Conservation (phyloP, 1,140 invertebrate species). For the Leptoteleia sp. region DNA sequence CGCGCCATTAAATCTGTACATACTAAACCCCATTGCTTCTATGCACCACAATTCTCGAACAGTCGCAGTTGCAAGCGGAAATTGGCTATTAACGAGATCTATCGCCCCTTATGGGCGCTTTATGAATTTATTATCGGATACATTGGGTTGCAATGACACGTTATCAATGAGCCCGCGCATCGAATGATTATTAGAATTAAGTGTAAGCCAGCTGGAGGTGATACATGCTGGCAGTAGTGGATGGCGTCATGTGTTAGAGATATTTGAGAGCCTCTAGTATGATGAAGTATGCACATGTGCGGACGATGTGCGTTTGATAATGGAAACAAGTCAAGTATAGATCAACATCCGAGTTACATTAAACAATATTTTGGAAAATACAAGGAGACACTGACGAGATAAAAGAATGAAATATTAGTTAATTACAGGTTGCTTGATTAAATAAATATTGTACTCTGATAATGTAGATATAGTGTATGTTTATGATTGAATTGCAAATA, state of each 20-base stretch:
- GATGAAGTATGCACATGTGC: slow-evolving; percentile 64
- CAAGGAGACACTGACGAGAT: background rate
- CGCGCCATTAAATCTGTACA: too few species aligned
- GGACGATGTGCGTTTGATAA: slow-evolving; percentile 62
- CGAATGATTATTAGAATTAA: slow-evolving; percentile 63
- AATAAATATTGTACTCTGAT: background rate
- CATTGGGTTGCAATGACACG: slow-evolving; percentile 33
- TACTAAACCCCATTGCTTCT: too few species aligned
- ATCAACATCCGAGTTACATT: slow-evolving; percentile 50
- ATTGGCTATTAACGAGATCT: slow-evolving; percentile 41
- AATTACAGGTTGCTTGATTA: slow-evolving; percentile 23
- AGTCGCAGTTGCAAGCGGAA: slow-evolving; percentile 8
- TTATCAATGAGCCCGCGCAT: slow-evolving; percentile 50
- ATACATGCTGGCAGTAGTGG: slow-evolving; percentile 60
- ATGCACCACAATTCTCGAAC: background rate
- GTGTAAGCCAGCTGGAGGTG: slow-evolving; percentile 57
- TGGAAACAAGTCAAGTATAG: slow-evolving; percentile 62
- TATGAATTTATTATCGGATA: slow-evolving; percentile 51
- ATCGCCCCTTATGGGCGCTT: slow-evolving; percentile 30
- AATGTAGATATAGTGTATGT: too few species aligned
- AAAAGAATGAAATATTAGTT: slow-evolving; percentile 16
- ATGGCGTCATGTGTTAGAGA: slow-evolving; percentile 66
- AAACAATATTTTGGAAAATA: slow-evolving; percentile 26
- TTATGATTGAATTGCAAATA: too few species aligned
- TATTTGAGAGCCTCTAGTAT: slow-evolving; percentile 66